These are phyloP conservation scores for Myiozetetes cayanensis DNA, from an alignment of 2,113 vertebrate species.

Conservation along the genomic window DNA sequence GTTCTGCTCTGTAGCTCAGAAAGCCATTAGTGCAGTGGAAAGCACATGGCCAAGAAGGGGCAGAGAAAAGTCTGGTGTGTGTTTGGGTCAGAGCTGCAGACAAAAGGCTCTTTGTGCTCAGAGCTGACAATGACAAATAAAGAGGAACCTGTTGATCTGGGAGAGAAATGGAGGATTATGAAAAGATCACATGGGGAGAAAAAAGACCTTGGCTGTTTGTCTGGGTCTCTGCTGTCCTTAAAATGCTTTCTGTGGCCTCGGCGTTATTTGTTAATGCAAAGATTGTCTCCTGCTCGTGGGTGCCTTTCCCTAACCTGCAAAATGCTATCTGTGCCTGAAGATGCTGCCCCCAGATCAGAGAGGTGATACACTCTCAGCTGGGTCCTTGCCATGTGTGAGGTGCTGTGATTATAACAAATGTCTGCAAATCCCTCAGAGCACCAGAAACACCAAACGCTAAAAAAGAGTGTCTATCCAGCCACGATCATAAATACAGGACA, in stretches of 20 bases:
- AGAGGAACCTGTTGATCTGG: conserved; percentile 46
- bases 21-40: not conserved
- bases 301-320: not conserved
- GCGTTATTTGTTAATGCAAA: not conserved
- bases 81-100: conserved; percentile 21
- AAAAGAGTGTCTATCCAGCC: not conserved
- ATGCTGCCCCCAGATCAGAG: not conserved
- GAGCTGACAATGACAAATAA: conserved; percentile 36
- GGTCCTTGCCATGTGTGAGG: not conserved
- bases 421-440: not conserved
- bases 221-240: not conserved
- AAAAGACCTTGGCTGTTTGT: conserved; percentile 2
- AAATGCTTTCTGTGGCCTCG: not conserved
- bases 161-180: conserved; percentile 1
- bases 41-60: not conserved
- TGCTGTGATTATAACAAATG: not conserved
- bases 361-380: not conserved
- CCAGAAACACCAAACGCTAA: not conserved
- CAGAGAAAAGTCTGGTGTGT: not conserved
- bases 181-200: not conserved
- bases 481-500: not conserved
- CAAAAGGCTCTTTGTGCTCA: conserved; percentile 41
- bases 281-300: not conserved
- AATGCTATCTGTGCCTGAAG: not conserved
- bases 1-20: conserved; percentile 3